Evolutionary conservation across 1,140 invertebrate species (phyloP).

Genomic region (Pseudobourletiella spinata): DNA sequence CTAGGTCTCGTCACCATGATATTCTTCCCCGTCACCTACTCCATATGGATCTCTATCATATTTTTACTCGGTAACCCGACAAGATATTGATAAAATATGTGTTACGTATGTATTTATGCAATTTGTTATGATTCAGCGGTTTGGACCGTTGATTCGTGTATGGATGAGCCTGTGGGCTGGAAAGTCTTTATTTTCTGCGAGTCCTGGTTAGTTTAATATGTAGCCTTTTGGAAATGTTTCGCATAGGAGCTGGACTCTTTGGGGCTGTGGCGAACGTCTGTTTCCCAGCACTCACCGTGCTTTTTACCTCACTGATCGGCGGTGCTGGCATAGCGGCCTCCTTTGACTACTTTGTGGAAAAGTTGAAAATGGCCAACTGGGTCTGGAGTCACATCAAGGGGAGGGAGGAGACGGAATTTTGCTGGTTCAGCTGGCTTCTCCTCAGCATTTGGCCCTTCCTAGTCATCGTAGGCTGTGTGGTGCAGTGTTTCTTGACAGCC

Average conservation of each 20-base stretch:
- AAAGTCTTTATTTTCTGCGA: too few relatives aligned
- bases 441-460: conserved; percentile 63
- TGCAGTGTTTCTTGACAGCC: conserved; percentile 61
- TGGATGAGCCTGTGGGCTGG: too few relatives aligned
- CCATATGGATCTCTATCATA: conserved; percentile 56
- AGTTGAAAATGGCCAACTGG: conserved; percentile 60
- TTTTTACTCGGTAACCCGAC: conserved; percentile 57
- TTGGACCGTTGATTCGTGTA: too few relatives aligned
- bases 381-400: conserved; percentile 48
- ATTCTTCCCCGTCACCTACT: conserved; percentile 37
- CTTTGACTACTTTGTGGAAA: conserved; percentile 68
- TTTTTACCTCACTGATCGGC: conserved; percentile 42
- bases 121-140: too few relatives aligned
- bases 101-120: too few relatives aligned
- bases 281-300: conserved; percentile 25
- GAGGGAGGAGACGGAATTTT: conserved; percentile 38
- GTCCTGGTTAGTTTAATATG: too few relatives aligned
- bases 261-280: conserved; percentile 31
- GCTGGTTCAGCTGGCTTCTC: conserved; percentile 67
- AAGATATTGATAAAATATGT: too few relatives aligned
- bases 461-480: conserved; percentile 55
- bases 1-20: conserved; percentile 52
- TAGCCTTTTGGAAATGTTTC: too few relatives aligned
- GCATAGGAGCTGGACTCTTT: conserved; percentile 30
- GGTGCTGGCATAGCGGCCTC: conserved; percentile 60